Conservation (phyloP, 92 coral and sea anemone genomes). For the Umimayanthus kanabou region DNA sequence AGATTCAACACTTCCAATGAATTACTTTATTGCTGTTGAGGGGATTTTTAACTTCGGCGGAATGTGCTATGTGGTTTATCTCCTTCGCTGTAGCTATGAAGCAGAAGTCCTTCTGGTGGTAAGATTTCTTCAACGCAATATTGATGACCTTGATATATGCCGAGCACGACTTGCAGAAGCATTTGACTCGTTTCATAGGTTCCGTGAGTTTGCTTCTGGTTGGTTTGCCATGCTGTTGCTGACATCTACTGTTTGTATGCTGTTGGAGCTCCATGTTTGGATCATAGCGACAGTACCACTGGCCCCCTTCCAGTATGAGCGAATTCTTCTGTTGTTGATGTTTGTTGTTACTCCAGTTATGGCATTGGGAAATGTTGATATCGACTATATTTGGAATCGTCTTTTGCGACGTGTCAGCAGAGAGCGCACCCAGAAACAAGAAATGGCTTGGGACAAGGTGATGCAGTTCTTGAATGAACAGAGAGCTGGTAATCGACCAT, state of each 20-base stretch:
- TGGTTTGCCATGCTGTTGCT: conserved; percentile 81
- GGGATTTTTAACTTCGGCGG: conserved; percentile 84
- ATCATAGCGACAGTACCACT: conserved; percentile 52
- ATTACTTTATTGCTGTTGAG: conserved; percentile 62
- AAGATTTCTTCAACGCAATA: conserved; percentile 68
- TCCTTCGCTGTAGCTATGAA: conserved; percentile 87
- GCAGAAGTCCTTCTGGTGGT: conserved; percentile 74
- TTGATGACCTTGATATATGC: conserved; percentile 73
- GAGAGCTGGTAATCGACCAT: conserved; percentile 82
- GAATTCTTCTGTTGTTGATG: conserved; percentile 56
- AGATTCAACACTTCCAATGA: conserved; percentile 50
- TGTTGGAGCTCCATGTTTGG: conserved; percentile 80
- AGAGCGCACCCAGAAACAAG: conserved; percentile 64
- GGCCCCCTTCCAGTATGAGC: conserved; percentile 75
- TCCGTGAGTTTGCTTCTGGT: conserved; percentile 87
- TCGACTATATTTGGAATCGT: conserved; percentile 90
- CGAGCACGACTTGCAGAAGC: conserved; percentile 84
- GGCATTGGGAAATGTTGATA: conserved; percentile 82
- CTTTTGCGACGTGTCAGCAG: conserved; percentile 78
- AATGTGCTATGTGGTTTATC: conserved; percentile 75
- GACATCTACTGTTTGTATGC: conserved; percentile 72
- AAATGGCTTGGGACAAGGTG: conserved; percentile 79
- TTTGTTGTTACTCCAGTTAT: conserved; percentile 66
- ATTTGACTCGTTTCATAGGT: conserved; percentile 80
- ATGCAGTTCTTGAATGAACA: conserved; percentile 90